A percentile compares a stretch with the other conserved stretches of the same genome.
These are phyloP conservation scores for Odontocolon sp. DNA, from an alignment of 2,888 invertebrate genomes.

Conservation along the genomic window DNA sequence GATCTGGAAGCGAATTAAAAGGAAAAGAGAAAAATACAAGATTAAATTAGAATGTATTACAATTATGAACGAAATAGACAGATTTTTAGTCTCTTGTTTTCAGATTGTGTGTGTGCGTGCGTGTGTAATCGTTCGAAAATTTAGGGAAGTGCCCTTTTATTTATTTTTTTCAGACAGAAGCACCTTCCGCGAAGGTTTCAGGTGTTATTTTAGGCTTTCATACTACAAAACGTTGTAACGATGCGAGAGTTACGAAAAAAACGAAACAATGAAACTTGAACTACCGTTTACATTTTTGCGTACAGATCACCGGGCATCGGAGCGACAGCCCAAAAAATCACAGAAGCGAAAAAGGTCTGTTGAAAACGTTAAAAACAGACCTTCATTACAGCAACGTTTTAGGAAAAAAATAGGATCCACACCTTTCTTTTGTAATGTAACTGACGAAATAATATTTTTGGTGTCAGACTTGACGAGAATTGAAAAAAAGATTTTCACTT, in stretches of 20 bases:
- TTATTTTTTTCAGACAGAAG: slow-evolving; percentile 14
- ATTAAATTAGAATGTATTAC: neutral
- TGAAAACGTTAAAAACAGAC: neutral
- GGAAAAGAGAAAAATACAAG: too few species aligned
- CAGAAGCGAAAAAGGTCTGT: neutral
- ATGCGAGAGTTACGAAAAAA: slow-evolving; percentile 53
- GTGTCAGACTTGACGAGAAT: neutral
- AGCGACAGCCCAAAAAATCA: neutral
- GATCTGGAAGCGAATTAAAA: too few species aligned
- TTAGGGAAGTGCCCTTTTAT: slow-evolving; percentile 22
- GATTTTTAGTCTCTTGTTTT: neutral
- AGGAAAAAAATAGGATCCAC: slow-evolving; percentile 1
- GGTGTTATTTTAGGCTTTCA: slow-evolving; percentile 66
- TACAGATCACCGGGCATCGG: neutral
- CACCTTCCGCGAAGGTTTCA: slow-evolving; percentile 62
- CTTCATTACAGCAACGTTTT: neutral
- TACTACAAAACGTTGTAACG: slow-evolving; percentile 34
- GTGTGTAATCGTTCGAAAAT: slow-evolving; percentile 55
- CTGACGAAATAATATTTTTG: slow-evolving; percentile 1
- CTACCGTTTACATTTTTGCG: slow-evolving; percentile 1
- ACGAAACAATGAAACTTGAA: too few species aligned
- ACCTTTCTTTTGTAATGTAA: neutral
- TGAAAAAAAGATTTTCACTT: neutral
- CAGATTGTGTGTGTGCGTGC: neutral
- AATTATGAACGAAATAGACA: neutral